A percentile compares a stretch with the other conserved stretches of the same genome.
Evolutionary conservation across 2,888 invertebrate genomes (phyloP).

Genomic region (Chrysina gloriosa): DNA sequence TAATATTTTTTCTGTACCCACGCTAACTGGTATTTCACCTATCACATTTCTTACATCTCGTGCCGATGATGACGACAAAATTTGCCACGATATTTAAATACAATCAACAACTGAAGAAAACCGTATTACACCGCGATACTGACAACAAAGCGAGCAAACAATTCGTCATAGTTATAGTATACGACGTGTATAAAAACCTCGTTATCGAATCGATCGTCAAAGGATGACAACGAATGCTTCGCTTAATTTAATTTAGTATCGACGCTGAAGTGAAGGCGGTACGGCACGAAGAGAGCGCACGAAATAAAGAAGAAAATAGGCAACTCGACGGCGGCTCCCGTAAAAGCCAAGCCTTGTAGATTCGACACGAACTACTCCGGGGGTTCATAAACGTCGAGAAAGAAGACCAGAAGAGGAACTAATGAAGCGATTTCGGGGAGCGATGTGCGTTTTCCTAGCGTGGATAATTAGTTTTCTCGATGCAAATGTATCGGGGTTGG

Average conservation of each 20-base stretch:
- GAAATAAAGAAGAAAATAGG: neutral
- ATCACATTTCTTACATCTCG: too few species aligned
- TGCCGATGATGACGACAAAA: too few species aligned
- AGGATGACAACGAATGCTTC: neutral
- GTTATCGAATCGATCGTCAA: neutral
- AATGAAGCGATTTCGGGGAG: slow-evolving; percentile 2
- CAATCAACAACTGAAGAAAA: neutral
- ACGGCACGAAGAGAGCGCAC: neutral
- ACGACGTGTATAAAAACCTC: neutral
- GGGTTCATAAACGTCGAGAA: slow-evolving; percentile 2
- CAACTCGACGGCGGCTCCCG: neutral
- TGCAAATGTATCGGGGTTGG: neutral
- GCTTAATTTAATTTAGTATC: slow-evolving; percentile 17
- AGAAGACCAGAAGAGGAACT: neutral
- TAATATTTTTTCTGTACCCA: too few species aligned
- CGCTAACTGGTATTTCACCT: too few species aligned
- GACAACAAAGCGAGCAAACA: neutral
- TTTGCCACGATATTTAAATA: too few species aligned
- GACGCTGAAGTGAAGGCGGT: neutral
- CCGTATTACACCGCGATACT: neutral
- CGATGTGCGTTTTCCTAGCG: neutral
- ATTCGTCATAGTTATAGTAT: slow-evolving; percentile 13
- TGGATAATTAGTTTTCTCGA: slow-evolving; percentile 8
- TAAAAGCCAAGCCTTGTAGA: slow-evolving; percentile 24
- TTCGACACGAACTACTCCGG: neutral